Base-by-base conservation (phyloP, 2,888 invertebrate genomes). In the Tridacna gigas region DNA sequence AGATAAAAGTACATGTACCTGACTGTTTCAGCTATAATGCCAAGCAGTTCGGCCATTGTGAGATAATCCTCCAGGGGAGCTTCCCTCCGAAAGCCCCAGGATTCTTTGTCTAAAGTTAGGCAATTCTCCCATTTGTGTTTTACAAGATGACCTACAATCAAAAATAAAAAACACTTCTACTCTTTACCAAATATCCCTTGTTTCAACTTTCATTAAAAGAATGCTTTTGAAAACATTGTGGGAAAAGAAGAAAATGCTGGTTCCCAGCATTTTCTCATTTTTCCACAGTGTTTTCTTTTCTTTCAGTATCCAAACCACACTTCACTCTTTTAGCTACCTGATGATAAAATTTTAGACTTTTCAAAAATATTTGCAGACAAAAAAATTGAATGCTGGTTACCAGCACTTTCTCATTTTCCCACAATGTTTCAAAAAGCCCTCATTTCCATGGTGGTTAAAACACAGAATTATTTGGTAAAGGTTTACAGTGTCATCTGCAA, bases 71-170 rank as follows among this genome's bases (percentile, higher is more conserved):
- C 47, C 5, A 93, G 78, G 11, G 89, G 86, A 79, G 95, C 93
- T 74, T 94, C 91, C 26, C 95, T 90, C 13, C 95, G 90, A 91
- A 93, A 95, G 9, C 95, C 96, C 96, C 96, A 96, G 0, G 98
- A 98, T 25, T 95, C 92, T 88, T 96, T 96, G 93, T 99, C 99
- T 63, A 99, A 95, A 0, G 99, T 98, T 96, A 99, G 97, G 28
- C 97, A 97, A 94, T 99, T 99, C 95, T 99, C 99, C 98, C 98
- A 99, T 95, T 99, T 99, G 74, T 74, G 74, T 3, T 4, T 22
- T 26, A 74, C 18, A 56, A 74, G 56, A 13, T 74, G 51, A 9
- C 74, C 74, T 74, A 48, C 18, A 37, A 45, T 1, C 9, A 18
- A 3, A 69, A 69, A 66, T 26, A 26, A 66, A 26, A 26, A 22